Conservation (phyloP, 2,888 invertebrate species). For the Sericinus montela region DNA sequence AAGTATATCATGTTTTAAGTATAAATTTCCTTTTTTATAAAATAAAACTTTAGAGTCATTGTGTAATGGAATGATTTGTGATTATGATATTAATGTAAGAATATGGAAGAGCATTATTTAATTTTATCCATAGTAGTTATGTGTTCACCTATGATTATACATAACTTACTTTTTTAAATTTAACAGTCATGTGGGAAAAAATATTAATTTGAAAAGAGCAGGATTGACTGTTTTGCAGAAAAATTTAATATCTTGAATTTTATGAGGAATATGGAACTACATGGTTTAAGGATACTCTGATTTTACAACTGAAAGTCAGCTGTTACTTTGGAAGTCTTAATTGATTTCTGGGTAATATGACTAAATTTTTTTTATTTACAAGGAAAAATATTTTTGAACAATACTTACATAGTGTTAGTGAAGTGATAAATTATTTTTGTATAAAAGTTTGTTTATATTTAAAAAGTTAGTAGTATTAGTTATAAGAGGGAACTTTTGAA, state of each 20-base stretch:
- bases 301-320: background rate
- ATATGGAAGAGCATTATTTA: background rate
- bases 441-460: background rate
- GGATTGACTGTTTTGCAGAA: background rate
- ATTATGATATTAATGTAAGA: background rate
- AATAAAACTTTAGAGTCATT: background rate
- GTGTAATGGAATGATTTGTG: background rate
- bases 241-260: background rate
- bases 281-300: background rate
- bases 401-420: no score
- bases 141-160: no score
- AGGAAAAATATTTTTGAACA: no score
- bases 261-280: background rate
- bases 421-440: no score
- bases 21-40: background rate
- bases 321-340: background rate
- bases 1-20: no score
- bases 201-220: background rate
- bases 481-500: conserved; percentile 2
- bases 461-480: background rate
- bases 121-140: background rate
- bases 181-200: background rate
- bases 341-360: background rate
- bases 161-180: background rate
- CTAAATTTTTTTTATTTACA: no score